Percentiles rank a stretch among this genome's conserved stretches.
These are phyloP conservation scores for Porites australiensis DNA, from an alignment of 64 coral and sea anemone species.

Conservation along the genomic window DNA sequence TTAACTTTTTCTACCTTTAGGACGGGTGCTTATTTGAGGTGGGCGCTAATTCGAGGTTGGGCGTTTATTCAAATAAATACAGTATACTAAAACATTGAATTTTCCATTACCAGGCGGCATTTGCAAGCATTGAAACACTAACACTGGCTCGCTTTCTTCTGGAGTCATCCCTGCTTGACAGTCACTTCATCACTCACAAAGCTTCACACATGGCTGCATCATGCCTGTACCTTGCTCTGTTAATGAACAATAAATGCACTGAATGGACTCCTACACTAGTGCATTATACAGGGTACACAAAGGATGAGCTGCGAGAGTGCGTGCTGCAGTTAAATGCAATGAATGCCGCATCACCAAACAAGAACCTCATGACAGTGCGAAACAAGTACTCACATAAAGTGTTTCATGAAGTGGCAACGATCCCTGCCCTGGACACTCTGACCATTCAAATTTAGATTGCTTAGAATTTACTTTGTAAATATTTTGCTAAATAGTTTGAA, in stretches of 20 bases:
- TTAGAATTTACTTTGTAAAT: background rate
- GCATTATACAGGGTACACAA: slow-evolving; percentile 92
- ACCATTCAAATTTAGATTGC: slow-evolving; percentile 56
- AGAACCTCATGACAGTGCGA: slow-evolving; percentile 89
- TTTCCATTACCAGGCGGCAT: slow-evolving; percentile 76
- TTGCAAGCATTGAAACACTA: slow-evolving; percentile 81
- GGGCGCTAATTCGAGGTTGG: too few relatives aligned
- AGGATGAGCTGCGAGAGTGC: slow-evolving; percentile 78
- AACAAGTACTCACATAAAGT: slow-evolving; percentile 96
- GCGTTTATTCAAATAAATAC: too few relatives aligned
- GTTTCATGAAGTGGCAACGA: slow-evolving; percentile 91
- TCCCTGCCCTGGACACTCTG: slow-evolving; percentile 83
- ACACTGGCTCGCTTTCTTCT: slow-evolving; percentile 94
- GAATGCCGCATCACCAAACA: slow-evolving; percentile 88
- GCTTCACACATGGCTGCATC: slow-evolving; percentile 85
- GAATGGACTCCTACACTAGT: slow-evolving; percentile 92
- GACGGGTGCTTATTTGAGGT: too few relatives aligned
- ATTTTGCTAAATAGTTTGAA: background rate
- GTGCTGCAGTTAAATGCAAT: slow-evolving; percentile 83
- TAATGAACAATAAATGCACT: slow-evolving; percentile 73
- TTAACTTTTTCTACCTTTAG: too few relatives aligned
- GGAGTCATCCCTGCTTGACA: slow-evolving; percentile 85
- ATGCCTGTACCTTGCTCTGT: slow-evolving; percentile 82
- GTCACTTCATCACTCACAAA: slow-evolving; percentile 76
- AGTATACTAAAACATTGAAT: background rate